These are phyloP conservation scores for Typhlomys cinereus DNA, from an alignment of 2,113 vertebrate genomes.

Conservation along the genomic window DNA sequence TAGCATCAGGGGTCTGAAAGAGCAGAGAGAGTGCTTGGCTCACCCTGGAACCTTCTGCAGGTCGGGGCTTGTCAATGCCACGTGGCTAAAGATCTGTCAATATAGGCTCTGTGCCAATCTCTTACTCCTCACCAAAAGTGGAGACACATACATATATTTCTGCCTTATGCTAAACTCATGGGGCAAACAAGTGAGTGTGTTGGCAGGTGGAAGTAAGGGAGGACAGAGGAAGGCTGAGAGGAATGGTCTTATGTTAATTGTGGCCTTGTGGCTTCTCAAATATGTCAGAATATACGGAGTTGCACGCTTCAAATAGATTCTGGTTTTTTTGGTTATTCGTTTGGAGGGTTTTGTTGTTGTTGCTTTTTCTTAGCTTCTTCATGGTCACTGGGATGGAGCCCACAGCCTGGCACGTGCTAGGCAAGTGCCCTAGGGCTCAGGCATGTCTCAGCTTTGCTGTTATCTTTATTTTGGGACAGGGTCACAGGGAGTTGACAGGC, in stretches of 20 bases:
- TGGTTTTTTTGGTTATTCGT: neutral
- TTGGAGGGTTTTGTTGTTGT: neutral
- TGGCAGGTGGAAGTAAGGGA: neutral
- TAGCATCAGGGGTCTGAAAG: neutral
- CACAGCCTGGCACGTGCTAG: neutral
- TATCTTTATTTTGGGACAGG: neutral
- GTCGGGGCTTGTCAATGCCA: neutral
- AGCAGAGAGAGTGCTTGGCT: neutral
- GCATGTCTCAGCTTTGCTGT: neutral
- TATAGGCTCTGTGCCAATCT: neutral
- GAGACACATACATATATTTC: neutral
- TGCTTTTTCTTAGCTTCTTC: neutral
- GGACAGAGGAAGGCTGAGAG: rapidly evolving
- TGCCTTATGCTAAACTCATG: neutral
- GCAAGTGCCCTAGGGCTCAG: neutral
- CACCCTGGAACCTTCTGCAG: neutral
- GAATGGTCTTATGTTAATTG: neutral
- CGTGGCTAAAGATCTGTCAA: neutral
- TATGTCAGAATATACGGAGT: neutral
- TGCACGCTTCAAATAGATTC: neutral
- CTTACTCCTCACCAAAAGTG: neutral
- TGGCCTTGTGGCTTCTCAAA: neutral
- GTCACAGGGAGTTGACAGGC: neutral
- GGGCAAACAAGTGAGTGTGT: neutral
- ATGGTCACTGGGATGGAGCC: neutral